A percentile compares a stretch with the other conserved stretches of the same genome.
phyloP scores from a whole-genome alignment of 92 coral and sea anemone genomes.

The Heteractis magnifica region DNA sequence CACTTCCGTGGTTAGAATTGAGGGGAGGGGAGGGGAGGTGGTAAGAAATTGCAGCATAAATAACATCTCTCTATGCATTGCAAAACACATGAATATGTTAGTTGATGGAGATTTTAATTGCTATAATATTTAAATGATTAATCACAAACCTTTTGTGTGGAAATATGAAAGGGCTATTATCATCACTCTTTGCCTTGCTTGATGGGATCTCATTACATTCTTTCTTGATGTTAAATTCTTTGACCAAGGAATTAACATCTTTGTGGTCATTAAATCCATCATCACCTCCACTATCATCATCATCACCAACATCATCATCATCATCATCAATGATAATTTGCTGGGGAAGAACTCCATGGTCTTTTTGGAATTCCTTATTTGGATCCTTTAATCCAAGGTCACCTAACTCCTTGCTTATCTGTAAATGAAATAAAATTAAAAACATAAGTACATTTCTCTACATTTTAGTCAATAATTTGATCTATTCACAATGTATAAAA shows the following conservation, averaged over 20 bases:
- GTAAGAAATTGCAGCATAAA: no score
- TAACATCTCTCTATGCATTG: no score
- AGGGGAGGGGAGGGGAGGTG: no score
- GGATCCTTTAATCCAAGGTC: neutral
- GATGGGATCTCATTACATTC: neutral
- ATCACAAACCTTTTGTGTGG: slow-evolving; percentile 7
- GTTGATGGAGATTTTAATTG: neutral
- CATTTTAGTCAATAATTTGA: neutral
- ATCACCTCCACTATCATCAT: neutral
- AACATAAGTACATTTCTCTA: neutral
- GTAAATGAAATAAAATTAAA: neutral
- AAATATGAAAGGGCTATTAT: slow-evolving; percentile 3
- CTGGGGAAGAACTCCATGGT: neutral
- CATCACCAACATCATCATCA: neutral
- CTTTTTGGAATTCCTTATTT: neutral
- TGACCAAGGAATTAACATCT: neutral
- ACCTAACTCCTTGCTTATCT: slow-evolving; percentile 2
- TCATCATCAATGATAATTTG: neutral
- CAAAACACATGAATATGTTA: neutral
- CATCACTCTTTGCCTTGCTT: neutral
- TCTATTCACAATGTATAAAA: neutral
- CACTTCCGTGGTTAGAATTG: no score
- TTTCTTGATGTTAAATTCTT: neutral
- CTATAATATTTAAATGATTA: neutral
- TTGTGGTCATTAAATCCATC: neutral